Evolutionary conservation across 2,113 vertebrate genomes (phyloP).

Genomic region (cat (Felis catus)): DNA sequence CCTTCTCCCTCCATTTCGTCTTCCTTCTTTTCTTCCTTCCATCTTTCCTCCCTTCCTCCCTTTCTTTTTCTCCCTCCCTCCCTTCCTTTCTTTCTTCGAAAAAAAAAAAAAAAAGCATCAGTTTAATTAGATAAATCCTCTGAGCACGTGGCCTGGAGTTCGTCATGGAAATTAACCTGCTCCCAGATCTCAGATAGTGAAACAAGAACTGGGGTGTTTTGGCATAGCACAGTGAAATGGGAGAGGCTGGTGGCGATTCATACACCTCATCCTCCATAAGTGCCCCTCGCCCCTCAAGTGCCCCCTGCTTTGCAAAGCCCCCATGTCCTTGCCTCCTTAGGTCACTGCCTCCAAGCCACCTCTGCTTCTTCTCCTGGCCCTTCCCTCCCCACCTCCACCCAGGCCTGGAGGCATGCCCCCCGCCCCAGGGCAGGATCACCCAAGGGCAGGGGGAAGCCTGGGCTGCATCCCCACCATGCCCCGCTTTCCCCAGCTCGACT

Average conservation of each 20-base stretch:
- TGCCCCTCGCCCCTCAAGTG: slow-evolving; percentile 69
- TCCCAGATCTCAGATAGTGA: slow-evolving; percentile 89
- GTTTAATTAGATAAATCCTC: slow-evolving; percentile 91
- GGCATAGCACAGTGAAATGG: slow-evolving; percentile 87
- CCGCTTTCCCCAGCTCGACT: slow-evolving; percentile 11
- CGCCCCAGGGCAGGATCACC: neutral
- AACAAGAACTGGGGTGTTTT: slow-evolving; percentile 88
- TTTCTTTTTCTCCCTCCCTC: neutral
- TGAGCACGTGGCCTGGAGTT: slow-evolving; percentile 87
- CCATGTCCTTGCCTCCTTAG: neutral
- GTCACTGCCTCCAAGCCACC: neutral
- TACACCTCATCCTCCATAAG: slow-evolving; percentile 84
- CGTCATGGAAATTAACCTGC: slow-evolving; percentile 92
- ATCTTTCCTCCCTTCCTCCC: too few species aligned
- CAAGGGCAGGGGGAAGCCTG: neutral
- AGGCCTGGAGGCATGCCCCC: neutral
- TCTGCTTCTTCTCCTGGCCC: neutral
- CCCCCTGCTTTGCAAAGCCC: slow-evolving; percentile 63
- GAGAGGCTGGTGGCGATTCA: slow-evolving; percentile 85
- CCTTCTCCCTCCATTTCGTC: accelerated
- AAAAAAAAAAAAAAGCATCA: slow-evolving; percentile 83
- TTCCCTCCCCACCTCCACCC: neutral
- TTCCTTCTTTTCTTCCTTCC: accelerated
- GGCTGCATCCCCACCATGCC: neutral
- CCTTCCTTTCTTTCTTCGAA: slow-evolving; percentile 82